phyloP scores from a whole-genome alignment of 1,140 invertebrate species.

The Orchesella cincta region DNA sequence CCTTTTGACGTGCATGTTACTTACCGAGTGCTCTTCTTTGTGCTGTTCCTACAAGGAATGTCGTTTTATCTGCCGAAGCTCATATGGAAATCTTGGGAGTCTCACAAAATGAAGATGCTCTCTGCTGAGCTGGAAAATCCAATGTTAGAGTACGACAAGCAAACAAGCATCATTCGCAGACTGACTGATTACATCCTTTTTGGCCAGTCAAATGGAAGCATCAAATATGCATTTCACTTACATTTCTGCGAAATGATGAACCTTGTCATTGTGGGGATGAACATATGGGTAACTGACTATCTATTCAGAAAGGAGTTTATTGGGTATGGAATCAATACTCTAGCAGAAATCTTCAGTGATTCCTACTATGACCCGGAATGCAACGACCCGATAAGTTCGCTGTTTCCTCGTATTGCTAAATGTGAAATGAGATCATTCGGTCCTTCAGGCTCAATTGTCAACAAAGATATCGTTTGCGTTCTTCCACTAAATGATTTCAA shows the following conservation, averaged over 20 bases:
- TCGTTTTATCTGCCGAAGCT: constrained; percentile 55
- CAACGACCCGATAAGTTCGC: not conserved
- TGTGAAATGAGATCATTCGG: not conserved
- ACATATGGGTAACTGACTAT: constrained; percentile 8
- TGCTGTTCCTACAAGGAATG: constrained; percentile 71
- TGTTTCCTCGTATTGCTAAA: not conserved
- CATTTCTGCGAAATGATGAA: constrained; percentile 12
- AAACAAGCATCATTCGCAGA: not conserved
- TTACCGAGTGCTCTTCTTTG: constrained; percentile 88
- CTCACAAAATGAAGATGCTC: constrained; percentile 66
- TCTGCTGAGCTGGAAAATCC: constrained; percentile 47
- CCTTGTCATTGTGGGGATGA: not conserved
- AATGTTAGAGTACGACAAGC: not conserved
- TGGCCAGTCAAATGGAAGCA: constrained; percentile 11
- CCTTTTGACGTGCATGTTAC: constrained; percentile 58
- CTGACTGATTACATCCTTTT: not conserved
- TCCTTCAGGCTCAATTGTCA: not conserved
- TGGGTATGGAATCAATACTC: not conserved
- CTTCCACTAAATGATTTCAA: constrained; percentile 18
- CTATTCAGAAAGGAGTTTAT: constrained; percentile 3
- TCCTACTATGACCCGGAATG: not conserved
- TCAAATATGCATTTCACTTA: constrained; percentile 11
- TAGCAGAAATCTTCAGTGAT: not conserved
- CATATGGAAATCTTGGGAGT: constrained; percentile 57
- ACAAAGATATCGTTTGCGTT: not conserved